phyloP scores from a whole-genome alignment of 2,113 vertebrate genomes.

The Megaleporinus macrocephalus region DNA sequence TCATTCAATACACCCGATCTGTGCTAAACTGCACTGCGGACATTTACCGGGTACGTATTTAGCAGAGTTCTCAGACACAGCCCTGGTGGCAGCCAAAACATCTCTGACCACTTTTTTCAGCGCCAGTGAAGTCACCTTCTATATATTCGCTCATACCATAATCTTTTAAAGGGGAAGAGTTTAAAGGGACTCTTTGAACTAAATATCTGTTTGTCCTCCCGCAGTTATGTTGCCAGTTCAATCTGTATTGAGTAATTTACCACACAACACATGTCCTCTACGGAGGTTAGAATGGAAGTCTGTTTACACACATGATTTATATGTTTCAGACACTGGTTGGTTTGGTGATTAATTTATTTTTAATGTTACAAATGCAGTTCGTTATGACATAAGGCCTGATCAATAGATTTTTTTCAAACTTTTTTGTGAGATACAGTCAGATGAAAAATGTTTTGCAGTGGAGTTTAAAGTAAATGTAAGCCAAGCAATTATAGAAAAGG shows the following conservation, averaged over 20 bases:
- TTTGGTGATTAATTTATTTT: neutral
- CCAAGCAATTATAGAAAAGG: too few species aligned
- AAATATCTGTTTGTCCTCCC: slow-evolving; percentile 5
- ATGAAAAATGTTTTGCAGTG: neutral
- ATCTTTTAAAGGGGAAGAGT: slow-evolving; percentile 7
- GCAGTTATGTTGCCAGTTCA: neutral
- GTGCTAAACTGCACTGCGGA: slow-evolving; percentile 51
- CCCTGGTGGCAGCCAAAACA: slow-evolving; percentile 18
- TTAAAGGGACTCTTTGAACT: neutral
- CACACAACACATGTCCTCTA: neutral
- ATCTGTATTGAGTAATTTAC: slow-evolving; percentile 26
- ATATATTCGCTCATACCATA: slow-evolving; percentile 34
- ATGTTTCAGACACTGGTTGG: neutral
- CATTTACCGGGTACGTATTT: slow-evolving; percentile 54
- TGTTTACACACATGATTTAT: neutral
- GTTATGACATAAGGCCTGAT: neutral
- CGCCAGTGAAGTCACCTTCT: slow-evolving; percentile 34
- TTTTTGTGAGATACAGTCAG: too few species aligned
- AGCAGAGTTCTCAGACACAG: slow-evolving; percentile 33
- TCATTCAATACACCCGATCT: slow-evolving; percentile 68
- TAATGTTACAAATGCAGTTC: neutral
- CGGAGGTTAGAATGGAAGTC: slow-evolving; percentile 12
- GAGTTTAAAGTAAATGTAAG: neutral
- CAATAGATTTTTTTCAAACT: too few species aligned
- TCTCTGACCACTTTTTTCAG: slow-evolving; percentile 9